Conservation (phyloP, 2,888 invertebrate genomes). For the Nomada fabriciana region DNA sequence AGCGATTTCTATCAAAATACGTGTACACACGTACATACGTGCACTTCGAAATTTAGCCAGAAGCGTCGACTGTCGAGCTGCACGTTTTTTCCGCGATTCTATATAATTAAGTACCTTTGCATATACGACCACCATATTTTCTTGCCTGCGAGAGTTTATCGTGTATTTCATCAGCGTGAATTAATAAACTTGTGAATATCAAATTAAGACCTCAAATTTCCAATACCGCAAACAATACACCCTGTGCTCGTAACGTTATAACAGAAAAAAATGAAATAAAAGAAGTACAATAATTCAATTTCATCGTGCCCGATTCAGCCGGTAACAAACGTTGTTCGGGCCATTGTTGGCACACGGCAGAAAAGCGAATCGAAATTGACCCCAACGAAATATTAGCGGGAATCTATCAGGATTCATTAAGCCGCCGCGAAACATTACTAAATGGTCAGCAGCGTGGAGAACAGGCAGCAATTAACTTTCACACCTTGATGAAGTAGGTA, state of each 20-base stretch:
- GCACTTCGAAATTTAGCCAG: neutral
- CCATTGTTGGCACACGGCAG: neutral
- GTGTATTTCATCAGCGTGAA: neutral
- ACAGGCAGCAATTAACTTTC: constrained; percentile 64
- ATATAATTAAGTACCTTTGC: constrained; percentile 2
- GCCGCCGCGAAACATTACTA: constrained; percentile 63
- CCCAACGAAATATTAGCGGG: constrained; percentile 60
- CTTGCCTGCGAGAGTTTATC: neutral
- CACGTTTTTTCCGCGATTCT: neutral
- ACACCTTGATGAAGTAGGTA: constrained; percentile 53
- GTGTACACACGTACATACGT: neutral
- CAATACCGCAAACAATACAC: neutral
- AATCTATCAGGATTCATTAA: constrained; percentile 66
- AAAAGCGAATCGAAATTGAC: constrained; percentile 34
- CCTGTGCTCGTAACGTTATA: neutral
- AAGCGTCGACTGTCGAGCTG: neutral
- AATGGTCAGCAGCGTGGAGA: constrained; percentile 44
- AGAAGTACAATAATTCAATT: neutral
- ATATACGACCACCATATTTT: neutral
- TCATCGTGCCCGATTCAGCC: neutral
- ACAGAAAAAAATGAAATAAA: neutral
- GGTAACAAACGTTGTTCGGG: constrained; percentile 31
- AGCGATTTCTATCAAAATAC: neutral
- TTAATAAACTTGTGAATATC: neutral
- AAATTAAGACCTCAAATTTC: too few relatives aligned